Evolutionary conservation across 2,888 invertebrate genomes (phyloP).

Genomic region (Endotricha flammealis): DNA sequence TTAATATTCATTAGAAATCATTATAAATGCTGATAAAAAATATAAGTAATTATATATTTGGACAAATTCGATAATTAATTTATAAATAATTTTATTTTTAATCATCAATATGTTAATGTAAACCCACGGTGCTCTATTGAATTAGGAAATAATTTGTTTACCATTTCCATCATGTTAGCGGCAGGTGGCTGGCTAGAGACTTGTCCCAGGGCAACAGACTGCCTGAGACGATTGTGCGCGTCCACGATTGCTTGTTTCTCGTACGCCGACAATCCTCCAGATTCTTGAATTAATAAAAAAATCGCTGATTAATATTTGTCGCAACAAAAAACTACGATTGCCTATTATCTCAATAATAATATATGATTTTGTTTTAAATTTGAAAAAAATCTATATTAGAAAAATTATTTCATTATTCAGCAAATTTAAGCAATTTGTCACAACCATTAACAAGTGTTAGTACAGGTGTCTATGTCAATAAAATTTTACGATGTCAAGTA

Average conservation of each 20-base stretch:
- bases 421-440: conserved; percentile 55
- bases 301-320: conserved; percentile 4
- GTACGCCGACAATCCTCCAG: conserved; percentile 82
- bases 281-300: conserved; percentile 72
- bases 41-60: conserved; percentile 5
- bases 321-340: too few relatives aligned
- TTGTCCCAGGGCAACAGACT: conserved; percentile 87
- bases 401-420: conserved; percentile 45
- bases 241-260: conserved; percentile 88
- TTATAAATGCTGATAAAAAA: neutral
- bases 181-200: conserved; percentile 87
- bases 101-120: neutral
- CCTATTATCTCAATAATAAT: too few relatives aligned
- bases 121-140: neutral
- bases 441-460: conserved; percentile 50
- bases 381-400: conserved; percentile 32
- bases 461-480: conserved; percentile 65
- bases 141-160: conserved; percentile 53
- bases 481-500: conserved; percentile 69
- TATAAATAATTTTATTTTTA: neutral
- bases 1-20: conserved; percentile 3
- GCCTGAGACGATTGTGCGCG: conserved; percentile 88
- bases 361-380: conserved; percentile 15
- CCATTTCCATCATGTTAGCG: conserved; percentile 92
- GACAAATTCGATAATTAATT: conserved; percentile 5